Conservation (phyloP, 2,888 invertebrate species). For the Ashinkailepas kermadecensis region DNA sequence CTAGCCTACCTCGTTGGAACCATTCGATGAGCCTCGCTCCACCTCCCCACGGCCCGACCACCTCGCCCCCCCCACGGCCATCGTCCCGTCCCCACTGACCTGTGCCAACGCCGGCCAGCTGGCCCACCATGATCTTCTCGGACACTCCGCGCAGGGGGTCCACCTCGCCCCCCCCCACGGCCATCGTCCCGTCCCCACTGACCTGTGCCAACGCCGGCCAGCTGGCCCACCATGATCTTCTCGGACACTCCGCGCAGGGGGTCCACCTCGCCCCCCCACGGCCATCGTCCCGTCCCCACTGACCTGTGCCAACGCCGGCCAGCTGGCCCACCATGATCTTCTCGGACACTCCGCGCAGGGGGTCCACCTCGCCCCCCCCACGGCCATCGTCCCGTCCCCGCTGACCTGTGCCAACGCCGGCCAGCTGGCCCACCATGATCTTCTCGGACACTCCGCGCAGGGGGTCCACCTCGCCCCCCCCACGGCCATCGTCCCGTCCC, state of each 20-base stretch:
- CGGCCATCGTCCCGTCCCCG: too few relatives aligned
- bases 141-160: constrained; percentile 98
- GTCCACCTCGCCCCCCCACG: constrained; percentile 64
- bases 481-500: too few relatives aligned
- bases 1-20: too few relatives aligned
- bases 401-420: constrained; percentile 85
- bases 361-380: constrained; percentile 68
- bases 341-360: constrained; percentile 97
- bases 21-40: too few relatives aligned
- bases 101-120: constrained; percentile 93
- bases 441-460: constrained; percentile 99
- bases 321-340: constrained; percentile 99
- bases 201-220: constrained; percentile 94
- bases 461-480: constrained; percentile 73
- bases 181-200: constrained; percentile 33
- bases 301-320: constrained; percentile 89
- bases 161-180: constrained; percentile 54
- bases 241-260: constrained; percentile 98
- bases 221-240: constrained; percentile 97
- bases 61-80: too few relatives aligned
- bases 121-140: constrained; percentile 98
- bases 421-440: constrained; percentile 97
- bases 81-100: constrained; percentile 45
- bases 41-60: too few relatives aligned
- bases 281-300: constrained; percentile 30